Base-by-base conservation (phyloP, 2,797 vertebrate genomes). In the Neoniphon sammara region DNA sequence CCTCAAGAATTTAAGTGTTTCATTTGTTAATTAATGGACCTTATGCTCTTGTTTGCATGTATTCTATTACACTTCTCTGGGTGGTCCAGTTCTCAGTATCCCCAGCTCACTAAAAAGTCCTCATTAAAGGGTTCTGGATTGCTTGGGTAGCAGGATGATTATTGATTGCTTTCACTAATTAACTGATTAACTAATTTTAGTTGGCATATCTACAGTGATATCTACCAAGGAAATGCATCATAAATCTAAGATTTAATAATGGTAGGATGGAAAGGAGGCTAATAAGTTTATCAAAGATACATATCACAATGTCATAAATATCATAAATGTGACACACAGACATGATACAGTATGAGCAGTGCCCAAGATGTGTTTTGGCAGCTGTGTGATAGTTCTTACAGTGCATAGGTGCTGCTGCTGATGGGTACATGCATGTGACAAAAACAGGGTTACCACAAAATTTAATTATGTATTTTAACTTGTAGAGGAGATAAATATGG, bases 391-490 rank as follows among this genome's bases (percentile, higher is more conserved):
- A 66, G 55, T 66, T 3, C 44, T 46, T 46, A 6, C 4, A 17
- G 42, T 8, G 25, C 39, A n/a, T 58, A 23, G 23, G 30, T 21
- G 31, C n/a, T n/a, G 25, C 46, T 49, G 46, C 69, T 78, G 80
- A 80, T 82, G 74, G 25, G 55, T 15, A 34, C 30, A 56, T 55
- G 27, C 27, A 30, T 56, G 15, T 67, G 75, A 76, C 70, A 74
- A 83, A 77, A 75, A 80, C 72, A 78, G 66, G 47, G 65, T 78
- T 72, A 59, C 77, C 77, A 80, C 58, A 53, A 75, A 66, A 20
- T 84, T 79, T 71, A 87, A 71, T 75, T 53, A 66, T 66, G 59
- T 53, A 56, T 72, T 68, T 76, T 78, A 50, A 64, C 70, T 54
- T 57, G 30, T 20, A 63, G 21, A 63, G 64, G 66, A 44, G 18